Evolutionary conservation across 1,140 invertebrate genomes (phyloP), one percentile per base, ranked within the genome.

Genomic region (Archivesica marissinica): DNA sequence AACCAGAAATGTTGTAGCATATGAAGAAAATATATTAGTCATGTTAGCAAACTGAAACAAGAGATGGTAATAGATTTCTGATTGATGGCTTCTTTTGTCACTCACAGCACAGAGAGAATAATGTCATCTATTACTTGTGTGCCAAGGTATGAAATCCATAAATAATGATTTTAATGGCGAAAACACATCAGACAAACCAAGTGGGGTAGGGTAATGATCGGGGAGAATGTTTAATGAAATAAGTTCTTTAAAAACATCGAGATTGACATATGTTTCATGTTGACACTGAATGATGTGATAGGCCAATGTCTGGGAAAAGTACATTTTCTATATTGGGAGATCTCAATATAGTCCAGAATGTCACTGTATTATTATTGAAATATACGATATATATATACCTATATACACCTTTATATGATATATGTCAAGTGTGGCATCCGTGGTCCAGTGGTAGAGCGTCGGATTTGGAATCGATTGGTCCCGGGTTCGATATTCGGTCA

Each of bases 51-150:
- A 39, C 33, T 88, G 90, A 88, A 92, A 91, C 87, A 86, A 88
- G 91, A 91, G 89, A 91, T 88, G 87, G 83, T 91, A 92, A 92
- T 92, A 91, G 90, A 87, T 39, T 44, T 47, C 72, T 91, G 91
- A 91, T 91, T 92, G 91, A 92, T 92, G 88, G 84, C 38, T 82
- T 79, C 76, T 89, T 88, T 91, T 91, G 91, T 92, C 90, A 92
- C 88, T 89, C 88, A 88, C 75, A 86, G 86, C 78, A 88, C 76
- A 88, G 76, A 86, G 88, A 89, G 89, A 92, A 91, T 90, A 90
- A 90, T 88, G 87, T 91, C 91, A 90, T 92, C 91, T 92, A 92
- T 92, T 92, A 91, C 90, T 91, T 89, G 91, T 91, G 91, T 88
- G 87, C 90, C 89, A 91, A 89, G 90, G 88, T 78, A 81, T 86